Evolutionary conservation across 1,140 invertebrate species (phyloP), one percentile per base, ranked within the genome.

Genomic region (Zaprionus gabonicus): DNA sequence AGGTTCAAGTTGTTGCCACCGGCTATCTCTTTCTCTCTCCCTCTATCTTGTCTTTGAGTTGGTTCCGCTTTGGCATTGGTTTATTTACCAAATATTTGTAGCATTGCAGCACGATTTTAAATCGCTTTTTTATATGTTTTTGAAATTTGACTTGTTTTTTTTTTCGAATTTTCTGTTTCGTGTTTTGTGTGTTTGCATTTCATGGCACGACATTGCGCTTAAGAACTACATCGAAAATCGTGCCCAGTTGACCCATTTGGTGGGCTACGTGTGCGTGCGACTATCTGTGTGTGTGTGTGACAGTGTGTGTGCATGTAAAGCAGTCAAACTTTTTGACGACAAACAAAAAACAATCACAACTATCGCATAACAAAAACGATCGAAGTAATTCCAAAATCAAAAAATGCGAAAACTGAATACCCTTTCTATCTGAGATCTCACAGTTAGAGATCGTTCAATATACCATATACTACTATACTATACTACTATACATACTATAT

Each of bases 41-140:
- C 55, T 57, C 20, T 25, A 31, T 34, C 20, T 41, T 44, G 65
- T 57, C 44, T 75, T 53, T 58, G 63, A 72, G 65, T 59, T 62
- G 78, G 76, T 80, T 80, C 76, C 78, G 78, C 76, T 71, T 81
- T 81, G 79, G 76, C 76, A 79, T 79, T 76, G 71, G 53, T 79
- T 79, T 75, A 76, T 76, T 71, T 75, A 76, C 67, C 65, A 76
- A 81, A 78, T 65, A 79, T 81, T 79, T 81, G 79, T 76, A 71
- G 76, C 79, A 79, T 79, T 81, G 76, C 72, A 71, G 76, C 79
- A 81, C 79, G 76, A 81, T 78, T 67, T 78, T 41, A 78, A 80
- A 79, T 67, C 59, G 71, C 38, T 78, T 80, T 68, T 76, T 60
- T 70, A 46, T 67, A 71, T 74, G 41, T 51, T 23, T 51, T 51